These are phyloP conservation scores for Eupeodes latifasciatus DNA, from an alignment of 2,888 invertebrate genomes.

Conservation along the genomic window DNA sequence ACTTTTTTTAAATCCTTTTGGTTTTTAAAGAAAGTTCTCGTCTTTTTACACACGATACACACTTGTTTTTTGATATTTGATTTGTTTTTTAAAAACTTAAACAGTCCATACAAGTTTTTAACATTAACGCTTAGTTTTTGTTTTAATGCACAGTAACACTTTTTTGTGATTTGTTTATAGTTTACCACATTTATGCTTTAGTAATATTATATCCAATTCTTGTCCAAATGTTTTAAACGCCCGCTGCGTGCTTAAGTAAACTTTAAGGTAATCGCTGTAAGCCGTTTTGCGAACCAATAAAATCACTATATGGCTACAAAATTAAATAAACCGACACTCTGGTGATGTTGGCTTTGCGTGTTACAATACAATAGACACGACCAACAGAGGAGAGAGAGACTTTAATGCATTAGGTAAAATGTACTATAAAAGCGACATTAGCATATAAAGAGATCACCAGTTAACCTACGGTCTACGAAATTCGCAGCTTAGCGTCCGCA, in stretches of 20 bases:
- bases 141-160: neutral
- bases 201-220: slow-evolving; percentile 29
- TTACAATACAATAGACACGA: slow-evolving; percentile 45
- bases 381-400: slow-evolving; percentile 50
- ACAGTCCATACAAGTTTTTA: slow-evolving; percentile 26
- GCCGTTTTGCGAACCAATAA: slow-evolving; percentile 50
- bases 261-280: slow-evolving; percentile 59
- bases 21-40: neutral
- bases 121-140: neutral
- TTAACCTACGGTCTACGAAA: slow-evolving; percentile 72
- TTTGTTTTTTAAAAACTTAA: slow-evolving; percentile 3
- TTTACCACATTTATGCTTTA: neutral
- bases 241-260: slow-evolving; percentile 54
- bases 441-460: slow-evolving; percentile 40
- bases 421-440: slow-evolving; percentile 22
- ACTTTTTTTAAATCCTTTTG: slow-evolving; percentile 22
- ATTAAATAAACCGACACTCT: slow-evolving; percentile 54
- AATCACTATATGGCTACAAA: slow-evolving; percentile 49
- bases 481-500: slow-evolving; percentile 75
- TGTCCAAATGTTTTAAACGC: slow-evolving; percentile 31
- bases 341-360: slow-evolving; percentile 46
- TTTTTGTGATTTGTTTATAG: neutral
- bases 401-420: slow-evolving; percentile 25
- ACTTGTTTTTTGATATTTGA: neutral
- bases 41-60: neutral